Conservation (phyloP, 92 coral and sea anemone genomes). For the Umimayanthus kanabou region DNA sequence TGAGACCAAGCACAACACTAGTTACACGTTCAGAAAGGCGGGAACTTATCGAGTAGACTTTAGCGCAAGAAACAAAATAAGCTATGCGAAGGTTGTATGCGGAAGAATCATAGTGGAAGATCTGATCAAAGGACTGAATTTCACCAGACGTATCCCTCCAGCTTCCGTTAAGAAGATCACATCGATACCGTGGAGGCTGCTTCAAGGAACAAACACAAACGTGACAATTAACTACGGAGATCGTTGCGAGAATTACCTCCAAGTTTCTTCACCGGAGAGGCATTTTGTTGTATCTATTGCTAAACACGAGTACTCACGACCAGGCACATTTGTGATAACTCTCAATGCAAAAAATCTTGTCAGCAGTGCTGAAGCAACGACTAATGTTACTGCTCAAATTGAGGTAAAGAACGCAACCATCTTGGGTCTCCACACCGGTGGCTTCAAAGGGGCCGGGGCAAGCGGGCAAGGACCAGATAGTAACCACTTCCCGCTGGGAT, state of each 20-base stretch:
- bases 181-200: background rate
- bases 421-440: background rate
- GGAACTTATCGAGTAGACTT: background rate
- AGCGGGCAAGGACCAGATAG: background rate
- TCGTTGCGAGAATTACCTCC: background rate
- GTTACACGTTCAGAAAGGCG: background rate
- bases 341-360: background rate
- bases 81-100: background rate
- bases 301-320: background rate
- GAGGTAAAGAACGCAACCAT: background rate
- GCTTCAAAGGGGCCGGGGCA: background rate
- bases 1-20: background rate
- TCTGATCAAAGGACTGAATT: background rate
- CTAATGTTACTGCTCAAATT: background rate
- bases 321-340: slow-evolving; percentile 1
- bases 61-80: background rate
- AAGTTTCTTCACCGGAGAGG: background rate
- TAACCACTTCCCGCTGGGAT: background rate
- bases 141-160: background rate
- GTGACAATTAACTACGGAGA: background rate
- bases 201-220: slow-evolving; percentile 1
- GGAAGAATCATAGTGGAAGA: background rate
- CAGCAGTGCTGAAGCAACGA: background rate
- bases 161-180: background rate
- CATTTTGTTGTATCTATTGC: background rate